phyloP scores from a whole-genome alignment of 2,888 invertebrate species.

The Mythimna vitellina region DNA sequence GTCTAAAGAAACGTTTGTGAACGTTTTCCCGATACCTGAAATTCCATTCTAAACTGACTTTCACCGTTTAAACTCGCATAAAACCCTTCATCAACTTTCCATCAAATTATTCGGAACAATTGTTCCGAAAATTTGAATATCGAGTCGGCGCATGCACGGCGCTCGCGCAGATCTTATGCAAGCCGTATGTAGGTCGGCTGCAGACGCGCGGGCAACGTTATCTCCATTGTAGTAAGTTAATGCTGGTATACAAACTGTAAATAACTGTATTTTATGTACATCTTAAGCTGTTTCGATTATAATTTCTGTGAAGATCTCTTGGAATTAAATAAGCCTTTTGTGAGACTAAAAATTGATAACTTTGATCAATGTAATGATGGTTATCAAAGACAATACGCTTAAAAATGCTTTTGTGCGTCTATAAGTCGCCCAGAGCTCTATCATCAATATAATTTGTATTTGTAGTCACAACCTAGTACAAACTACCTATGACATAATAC shows the following conservation, averaged over 20 bases:
- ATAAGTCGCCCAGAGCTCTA: neutral
- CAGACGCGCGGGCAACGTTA: conserved; percentile 69
- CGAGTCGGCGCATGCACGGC: conserved; percentile 68
- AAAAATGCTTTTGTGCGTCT: neutral
- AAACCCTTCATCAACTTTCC: conserved; percentile 65
- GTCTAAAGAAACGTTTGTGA: neutral
- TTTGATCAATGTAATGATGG: conserved; percentile 8
- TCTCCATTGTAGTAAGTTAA: conserved; percentile 66
- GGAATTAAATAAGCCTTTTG: conserved; percentile 15
- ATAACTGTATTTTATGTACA: conserved; percentile 65
- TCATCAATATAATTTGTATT: neutral
- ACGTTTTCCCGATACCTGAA: conserved; percentile 15
- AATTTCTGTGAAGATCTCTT: conserved; percentile 36
- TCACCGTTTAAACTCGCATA: conserved; percentile 55
- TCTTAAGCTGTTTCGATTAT: conserved; percentile 55
- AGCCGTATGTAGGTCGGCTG: conserved; percentile 72
- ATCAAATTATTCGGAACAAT: conserved; percentile 62
- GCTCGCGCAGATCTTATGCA: conserved; percentile 70
- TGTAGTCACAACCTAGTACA: neutral
- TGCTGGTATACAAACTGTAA: conserved; percentile 59
- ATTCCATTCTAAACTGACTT: conserved; percentile 33
- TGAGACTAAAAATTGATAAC: conserved; percentile 19
- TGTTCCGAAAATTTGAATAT: conserved; percentile 73
- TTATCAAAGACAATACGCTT: neutral
- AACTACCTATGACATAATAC: conserved; percentile 6